Percentiles rank a stretch among this genome's conserved stretches.
phyloP scores from a whole-genome alignment of 2,113 vertebrate genomes.

The Corydoras sp. region DNA sequence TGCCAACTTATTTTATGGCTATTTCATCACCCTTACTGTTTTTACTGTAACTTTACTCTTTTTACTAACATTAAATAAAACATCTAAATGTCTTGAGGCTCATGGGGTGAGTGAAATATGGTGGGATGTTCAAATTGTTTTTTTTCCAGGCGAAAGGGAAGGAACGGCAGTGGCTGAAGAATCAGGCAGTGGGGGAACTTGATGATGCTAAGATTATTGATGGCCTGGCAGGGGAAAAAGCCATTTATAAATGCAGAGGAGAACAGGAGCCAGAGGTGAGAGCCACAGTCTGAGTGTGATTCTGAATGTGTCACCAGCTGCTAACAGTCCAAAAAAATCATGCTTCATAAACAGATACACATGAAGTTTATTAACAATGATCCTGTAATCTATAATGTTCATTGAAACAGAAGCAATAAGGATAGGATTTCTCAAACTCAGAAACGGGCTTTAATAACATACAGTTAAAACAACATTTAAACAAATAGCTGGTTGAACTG shows the following conservation, averaged over 20 bases:
- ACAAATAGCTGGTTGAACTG: no score
- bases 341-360: no score
- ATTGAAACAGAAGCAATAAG: no score
- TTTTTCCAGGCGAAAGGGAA: conserved; percentile 85
- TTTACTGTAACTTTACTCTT: background rate
- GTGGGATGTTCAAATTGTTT: conserved; percentile 34
- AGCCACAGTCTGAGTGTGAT: background rate
- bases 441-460: no score
- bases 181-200: conserved; percentile 87
- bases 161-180: conserved; percentile 92
- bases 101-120: conserved; percentile 13
- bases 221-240: conserved; percentile 88
- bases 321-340: no score
- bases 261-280: conserved; percentile 89
- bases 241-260: conserved; percentile 89
- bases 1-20: no score
- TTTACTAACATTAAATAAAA: background rate
- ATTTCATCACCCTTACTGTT: background rate
- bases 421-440: no score
- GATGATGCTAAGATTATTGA: conserved; percentile 97
- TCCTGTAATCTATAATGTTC: no score
- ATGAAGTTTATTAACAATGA: no score
- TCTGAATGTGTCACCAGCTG: no score
- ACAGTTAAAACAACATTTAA: no score
- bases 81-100: background rate